Evolutionary conservation across 2,797 vertebrate species (phyloP).

Genomic region (Phataginus tetradactyla): DNA sequence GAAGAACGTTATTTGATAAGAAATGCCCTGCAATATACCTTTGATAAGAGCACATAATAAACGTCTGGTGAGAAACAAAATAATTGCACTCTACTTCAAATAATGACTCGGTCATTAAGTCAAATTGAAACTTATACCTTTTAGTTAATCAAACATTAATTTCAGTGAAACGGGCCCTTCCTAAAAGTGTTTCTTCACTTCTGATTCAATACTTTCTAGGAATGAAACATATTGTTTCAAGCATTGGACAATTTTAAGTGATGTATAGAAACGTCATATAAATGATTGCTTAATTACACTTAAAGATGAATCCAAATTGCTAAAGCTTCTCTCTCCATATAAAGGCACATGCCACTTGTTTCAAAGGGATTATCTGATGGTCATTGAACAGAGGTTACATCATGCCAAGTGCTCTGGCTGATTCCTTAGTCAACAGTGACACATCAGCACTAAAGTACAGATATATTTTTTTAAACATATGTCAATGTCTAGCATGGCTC

Average conservation of each 20-base stretch:
- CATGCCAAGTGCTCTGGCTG: not conserved
- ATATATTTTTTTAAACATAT: not conserved
- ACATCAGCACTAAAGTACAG: slow-evolving; percentile 63
- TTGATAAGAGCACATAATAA: not conserved
- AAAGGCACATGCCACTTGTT: not conserved
- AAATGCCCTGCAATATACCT: not conserved
- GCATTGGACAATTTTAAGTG: not conserved
- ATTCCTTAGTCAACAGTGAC: slow-evolving; percentile 56
- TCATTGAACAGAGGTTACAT: not conserved
- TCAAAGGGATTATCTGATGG: not conserved
- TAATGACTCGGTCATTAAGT: slow-evolving; percentile 62
- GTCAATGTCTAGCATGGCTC: not conserved
- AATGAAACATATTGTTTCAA: not conserved
- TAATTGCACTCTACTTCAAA: slow-evolving; percentile 33
- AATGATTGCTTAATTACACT: not conserved
- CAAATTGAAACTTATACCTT: slow-evolving; percentile 48
- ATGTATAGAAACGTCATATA: not conserved
- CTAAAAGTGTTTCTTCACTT: not conserved
- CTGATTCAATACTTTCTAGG: slow-evolving; percentile 31
- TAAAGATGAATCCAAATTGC: not conserved
- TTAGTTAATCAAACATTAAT: slow-evolving; percentile 50
- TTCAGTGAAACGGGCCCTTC: slow-evolving; percentile 17
- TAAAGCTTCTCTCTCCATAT: not conserved
- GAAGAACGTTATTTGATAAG: not conserved
- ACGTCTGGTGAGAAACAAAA: not conserved